These are phyloP conservation scores for Chirona hameri DNA, from an alignment of 2,888 invertebrate genomes.

Conservation along the genomic window DNA sequence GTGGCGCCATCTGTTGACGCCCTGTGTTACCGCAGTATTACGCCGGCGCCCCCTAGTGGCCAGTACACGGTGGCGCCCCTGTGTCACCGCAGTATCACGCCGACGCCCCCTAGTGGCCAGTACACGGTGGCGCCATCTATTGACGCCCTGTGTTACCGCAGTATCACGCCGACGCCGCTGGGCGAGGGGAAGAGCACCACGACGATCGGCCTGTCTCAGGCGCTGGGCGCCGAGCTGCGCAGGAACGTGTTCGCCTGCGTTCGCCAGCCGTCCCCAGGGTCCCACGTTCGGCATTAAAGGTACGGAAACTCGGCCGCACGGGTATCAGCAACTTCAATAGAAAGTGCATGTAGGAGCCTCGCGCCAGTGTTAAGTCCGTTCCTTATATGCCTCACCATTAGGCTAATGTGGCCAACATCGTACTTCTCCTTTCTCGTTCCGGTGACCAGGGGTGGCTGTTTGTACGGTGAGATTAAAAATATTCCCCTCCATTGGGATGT, in stretches of 20 bases:
- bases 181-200: conserved; percentile 99
- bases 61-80: conserved; percentile 52
- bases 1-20: not conserved
- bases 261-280: conserved; percentile 94
- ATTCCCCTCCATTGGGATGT: too few relatives aligned
- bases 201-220: conserved; percentile 86
- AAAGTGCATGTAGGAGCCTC: not conserved
- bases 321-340: not conserved
- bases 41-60: conserved; percentile 95
- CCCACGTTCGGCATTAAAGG: conserved; percentile 98
- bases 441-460: too few relatives aligned
- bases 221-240: conserved; percentile 75
- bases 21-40: conserved; percentile 62
- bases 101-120: conserved; percentile 96
- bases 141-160: conserved; percentile 45
- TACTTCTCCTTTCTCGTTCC: too few relatives aligned
- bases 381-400: too few relatives aligned
- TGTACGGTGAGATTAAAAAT: too few relatives aligned
- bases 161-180: conserved; percentile 97
- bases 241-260: conserved; percentile 90
- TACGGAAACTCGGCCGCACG: conserved; percentile 39
- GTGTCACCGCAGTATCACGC: conserved; percentile 72
- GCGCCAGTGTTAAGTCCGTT: too few relatives aligned
- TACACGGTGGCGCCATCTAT: not conserved
- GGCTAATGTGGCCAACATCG: too few relatives aligned